Evolutionary conservation across 2,888 invertebrate genomes (phyloP).

Genomic region (Drosophila testacea): DNA sequence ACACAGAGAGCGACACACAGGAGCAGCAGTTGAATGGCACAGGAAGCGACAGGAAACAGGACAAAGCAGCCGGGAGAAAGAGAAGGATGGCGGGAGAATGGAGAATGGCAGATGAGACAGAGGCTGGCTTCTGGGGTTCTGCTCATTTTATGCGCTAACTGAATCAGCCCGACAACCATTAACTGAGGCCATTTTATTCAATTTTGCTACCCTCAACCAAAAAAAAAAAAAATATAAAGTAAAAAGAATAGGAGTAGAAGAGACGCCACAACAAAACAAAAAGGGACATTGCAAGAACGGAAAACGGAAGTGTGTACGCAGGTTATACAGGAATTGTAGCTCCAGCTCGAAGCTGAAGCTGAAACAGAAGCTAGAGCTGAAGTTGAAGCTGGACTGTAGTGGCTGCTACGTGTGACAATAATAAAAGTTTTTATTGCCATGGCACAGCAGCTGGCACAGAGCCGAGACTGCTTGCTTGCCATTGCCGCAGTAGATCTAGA

Average conservation of each 20-base stretch:
- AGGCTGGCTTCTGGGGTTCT: constrained; percentile 47
- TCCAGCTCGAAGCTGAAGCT: constrained; percentile 16
- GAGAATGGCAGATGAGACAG: not conserved
- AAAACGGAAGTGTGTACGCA: constrained; percentile 77
- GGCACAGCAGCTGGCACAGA: constrained; percentile 70
- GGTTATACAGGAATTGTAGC: constrained; percentile 63
- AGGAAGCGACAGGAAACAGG: constrained; percentile 40
- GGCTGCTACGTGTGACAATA: constrained; percentile 79
- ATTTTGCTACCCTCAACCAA: constrained; percentile 54
- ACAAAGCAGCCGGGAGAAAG: constrained; percentile 10
- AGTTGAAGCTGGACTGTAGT: constrained; percentile 43
- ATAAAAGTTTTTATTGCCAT: constrained; percentile 82
- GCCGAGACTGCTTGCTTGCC: not conserved
- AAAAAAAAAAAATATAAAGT: constrained; percentile 1
- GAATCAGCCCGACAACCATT: constrained; percentile 81
- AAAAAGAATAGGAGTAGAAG: constrained; percentile 14
- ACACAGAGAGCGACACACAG: constrained; percentile 20
- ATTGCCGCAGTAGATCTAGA: constrained; percentile 60
- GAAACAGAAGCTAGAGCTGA: constrained; percentile 13
- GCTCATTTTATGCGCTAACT: constrained; percentile 80
- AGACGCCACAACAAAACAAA: constrained; percentile 39
- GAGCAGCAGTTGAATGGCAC: constrained; percentile 25
- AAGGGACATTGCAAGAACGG: constrained; percentile 46
- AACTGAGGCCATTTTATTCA: constrained; percentile 81
- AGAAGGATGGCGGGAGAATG: not conserved